These are phyloP conservation scores for Tragelaphus buxtoni DNA, from an alignment of 2,113 vertebrate genomes.

Conservation along the genomic window DNA sequence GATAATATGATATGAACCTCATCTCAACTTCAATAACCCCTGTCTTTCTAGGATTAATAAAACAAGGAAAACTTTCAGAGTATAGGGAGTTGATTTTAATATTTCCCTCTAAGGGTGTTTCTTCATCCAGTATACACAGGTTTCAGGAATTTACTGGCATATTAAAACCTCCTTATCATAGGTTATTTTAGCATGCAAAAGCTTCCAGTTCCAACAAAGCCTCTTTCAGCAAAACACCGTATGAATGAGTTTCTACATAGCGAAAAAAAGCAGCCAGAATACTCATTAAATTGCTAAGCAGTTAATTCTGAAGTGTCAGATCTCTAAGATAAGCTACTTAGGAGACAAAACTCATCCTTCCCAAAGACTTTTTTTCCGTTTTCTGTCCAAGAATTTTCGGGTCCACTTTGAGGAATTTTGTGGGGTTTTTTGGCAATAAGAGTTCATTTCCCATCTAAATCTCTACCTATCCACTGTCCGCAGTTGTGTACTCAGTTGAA, in stretches of 20 bases:
- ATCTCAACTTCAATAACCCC: constrained; percentile 35
- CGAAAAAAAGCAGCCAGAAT: background rate
- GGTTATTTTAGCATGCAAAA: constrained; percentile 26
- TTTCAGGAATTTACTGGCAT: constrained; percentile 31
- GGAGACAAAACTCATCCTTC: background rate
- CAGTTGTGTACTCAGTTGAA: background rate
- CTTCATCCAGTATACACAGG: background rate
- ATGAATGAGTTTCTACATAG: background rate
- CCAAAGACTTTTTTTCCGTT: background rate
- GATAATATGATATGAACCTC: constrained; percentile 29
- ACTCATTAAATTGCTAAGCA: background rate
- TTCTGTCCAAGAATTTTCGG: background rate
- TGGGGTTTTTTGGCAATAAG: background rate
- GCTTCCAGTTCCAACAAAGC: background rate
- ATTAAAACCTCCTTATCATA: background rate
- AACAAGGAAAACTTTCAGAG: constrained; percentile 16
- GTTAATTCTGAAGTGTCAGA: constrained; percentile 13
- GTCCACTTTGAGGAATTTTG: background rate
- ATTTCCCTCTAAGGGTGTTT: background rate
- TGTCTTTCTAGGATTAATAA: constrained; percentile 43
- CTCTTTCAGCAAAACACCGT: background rate
- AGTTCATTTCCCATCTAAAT: background rate
- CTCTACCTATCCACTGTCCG: background rate
- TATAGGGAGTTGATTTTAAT: constrained; percentile 15
- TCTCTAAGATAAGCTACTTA: constrained; percentile 34